Base-by-base conservation (phyloP, 2,888 invertebrate genomes). In the Marronus borbonicus region DNA sequence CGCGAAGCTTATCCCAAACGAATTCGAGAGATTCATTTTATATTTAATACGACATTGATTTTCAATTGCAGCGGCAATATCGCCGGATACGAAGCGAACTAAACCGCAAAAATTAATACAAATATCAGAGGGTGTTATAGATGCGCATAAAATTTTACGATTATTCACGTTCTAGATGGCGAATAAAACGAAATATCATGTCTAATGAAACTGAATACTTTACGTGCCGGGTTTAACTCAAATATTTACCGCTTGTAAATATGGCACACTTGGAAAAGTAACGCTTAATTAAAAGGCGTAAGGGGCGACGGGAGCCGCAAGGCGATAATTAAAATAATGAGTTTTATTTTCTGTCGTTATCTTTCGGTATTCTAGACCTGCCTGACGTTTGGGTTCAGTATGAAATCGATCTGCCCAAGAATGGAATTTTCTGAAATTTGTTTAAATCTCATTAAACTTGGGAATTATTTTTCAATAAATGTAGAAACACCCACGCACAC, bases 121-220 rank as follows among this genome's bases (percentile, higher is more conserved):
- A 62, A 75, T 50, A n/a, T n/a, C 24, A 49, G 64, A 60, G 28
- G 50, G 75, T 10, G 24, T 24, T 75, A 24, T 28, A 20, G 28
- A 39, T 49, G 31, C 28, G 12, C 50, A 39, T 75, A 64, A 75
- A 75, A 62, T 75, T 75, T 64, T 62, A 62, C n/a, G 49, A n/a
- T 50, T 50, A 75, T 75, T 31, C 14, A 24, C 36, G 14, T 8
- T 14, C 58, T 50, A 50, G n/a, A 75, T 24, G 50, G 14, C 39
- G 44, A 75, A 75, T 49, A 50, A 62, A 62, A 60, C 50, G 39
- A 64, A 49, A 60, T 62, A 49, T 60, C 62, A 31, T 28, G 20
- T 60, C n/a, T 64, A 75, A 50, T 44, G 75, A 64, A 62, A 74
- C 44, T 74, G 74, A 74, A 74, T 74, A 74, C 58, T 60, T 52